Percentiles rank a stretch among this genome's conserved stretches.
phyloP scores from a whole-genome alignment of 1,140 invertebrate species.

The Lutraria rhynchaena region DNA sequence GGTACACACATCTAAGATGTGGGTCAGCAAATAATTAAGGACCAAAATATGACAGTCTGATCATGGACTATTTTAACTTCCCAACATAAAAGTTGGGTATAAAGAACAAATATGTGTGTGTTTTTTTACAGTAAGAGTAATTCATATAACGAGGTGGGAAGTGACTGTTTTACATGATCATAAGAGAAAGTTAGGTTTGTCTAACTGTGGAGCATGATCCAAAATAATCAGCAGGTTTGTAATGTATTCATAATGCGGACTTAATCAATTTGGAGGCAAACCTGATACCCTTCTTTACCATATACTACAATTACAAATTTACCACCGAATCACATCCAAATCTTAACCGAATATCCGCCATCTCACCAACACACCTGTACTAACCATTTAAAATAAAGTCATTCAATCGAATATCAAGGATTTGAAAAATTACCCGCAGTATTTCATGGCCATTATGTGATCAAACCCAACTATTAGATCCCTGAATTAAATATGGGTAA shows the following conservation, averaged over 20 bases:
- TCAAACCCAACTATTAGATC: slow-evolving; percentile 13
- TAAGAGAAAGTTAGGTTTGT: no score
- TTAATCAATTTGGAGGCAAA: slow-evolving; percentile 39
- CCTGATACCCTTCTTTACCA: slow-evolving; percentile 14
- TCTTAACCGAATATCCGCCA: neutral
- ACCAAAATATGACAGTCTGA: no score
- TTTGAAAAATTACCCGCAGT: slow-evolving; percentile 41
- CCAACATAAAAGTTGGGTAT: no score
- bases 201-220: no score
- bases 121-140: no score
- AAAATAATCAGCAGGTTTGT: neutral
- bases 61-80: no score
- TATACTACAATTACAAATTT: slow-evolving; percentile 6
- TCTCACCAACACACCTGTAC: slow-evolving; percentile 37
- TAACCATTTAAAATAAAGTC: neutral
- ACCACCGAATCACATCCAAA: neutral
- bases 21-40: no score
- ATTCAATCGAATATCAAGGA: slow-evolving; percentile 21
- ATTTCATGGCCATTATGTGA: neutral
- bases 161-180: no score
- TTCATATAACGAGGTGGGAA: no score
- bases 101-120: no score
- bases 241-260: slow-evolving; percentile 26
- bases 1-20: no score
- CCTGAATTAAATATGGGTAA: neutral